Evolutionary conservation across 2,888 invertebrate species (phyloP), one percentile per base, ranked within the genome.

Genomic region (Orthonevra nobilis): DNA sequence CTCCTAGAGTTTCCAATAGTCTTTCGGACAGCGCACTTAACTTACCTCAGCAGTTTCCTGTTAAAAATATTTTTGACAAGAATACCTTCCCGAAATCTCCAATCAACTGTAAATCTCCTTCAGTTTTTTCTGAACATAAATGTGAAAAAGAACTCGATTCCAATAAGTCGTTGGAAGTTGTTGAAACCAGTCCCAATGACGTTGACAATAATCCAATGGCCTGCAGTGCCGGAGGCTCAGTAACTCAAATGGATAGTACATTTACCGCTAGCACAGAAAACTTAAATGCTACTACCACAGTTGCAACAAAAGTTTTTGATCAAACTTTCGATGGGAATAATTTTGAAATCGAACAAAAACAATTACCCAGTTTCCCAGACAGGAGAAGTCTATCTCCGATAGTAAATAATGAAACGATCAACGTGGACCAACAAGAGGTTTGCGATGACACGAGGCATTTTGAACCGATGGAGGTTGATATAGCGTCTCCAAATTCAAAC

Each of bases 401-500:
- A 5, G 52, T 52, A 32, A 73, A 73, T 20, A 81, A 81, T 50
- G 36, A 81, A 30, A 66, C 79, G 10, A 40, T 73, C 1, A 72
- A 74, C 38, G 44, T 60, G 30, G 82, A 69, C 3, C 26, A 70
- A 12, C 60, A 73, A 20, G 68, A 19, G 12, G 14, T 23, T 10
- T 38, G 23, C 2, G 42, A 61, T 32, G 56, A 64, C 14, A 40
- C 46, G 1, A 42, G 58, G 66, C 68, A 63, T 42, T 54, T 82
- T 36, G 86, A 86, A 26, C 81, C 85, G 1, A 87, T 87, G 86
- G 86, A 87, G 34, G 82, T 87, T 5, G 87, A 87, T 74, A 28
- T 64, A 4, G 82, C 84, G 6, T 10, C 82, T 19, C 73, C 58
- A 72, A 32, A 19, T 26, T 36, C 46, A 32, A 17, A 81, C 77